These are phyloP conservation scores for Himalopsyche kuldschensis DNA, from an alignment of 2,888 invertebrate genomes.

Conservation along the genomic window DNA sequence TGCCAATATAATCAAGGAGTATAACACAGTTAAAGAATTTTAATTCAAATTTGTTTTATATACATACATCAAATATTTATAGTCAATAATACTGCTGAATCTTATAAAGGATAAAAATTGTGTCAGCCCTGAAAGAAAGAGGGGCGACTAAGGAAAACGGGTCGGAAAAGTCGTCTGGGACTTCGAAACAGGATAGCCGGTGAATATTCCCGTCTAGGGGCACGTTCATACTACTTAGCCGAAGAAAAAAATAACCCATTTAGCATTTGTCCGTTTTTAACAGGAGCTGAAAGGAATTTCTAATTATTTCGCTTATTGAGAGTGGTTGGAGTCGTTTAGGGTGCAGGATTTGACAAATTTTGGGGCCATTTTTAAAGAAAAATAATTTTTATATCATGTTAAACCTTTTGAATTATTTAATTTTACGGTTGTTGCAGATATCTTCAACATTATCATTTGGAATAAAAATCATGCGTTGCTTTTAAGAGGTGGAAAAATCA, in stretches of 20 bases:
- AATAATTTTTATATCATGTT: no score
- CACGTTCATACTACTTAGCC: slow-evolving; percentile 20
- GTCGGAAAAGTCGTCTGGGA: neutral
- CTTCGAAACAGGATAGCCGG: neutral
- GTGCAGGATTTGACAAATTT: neutral
- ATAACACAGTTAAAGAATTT: no score
- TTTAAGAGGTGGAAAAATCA: no score
- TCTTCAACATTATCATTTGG: no score
- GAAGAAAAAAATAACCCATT: slow-evolving; percentile 36
- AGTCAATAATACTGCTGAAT: no score
- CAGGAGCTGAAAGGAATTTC: slow-evolving; percentile 13
- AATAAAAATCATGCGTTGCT: no score
- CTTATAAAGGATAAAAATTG: neutral
- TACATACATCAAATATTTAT: no score
- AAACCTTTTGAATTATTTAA: no score
- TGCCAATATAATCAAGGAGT: no score
- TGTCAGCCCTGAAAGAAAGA: neutral
- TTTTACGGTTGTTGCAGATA: no score
- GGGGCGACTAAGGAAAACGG: neutral
- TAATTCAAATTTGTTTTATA: no score
- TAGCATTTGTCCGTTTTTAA: slow-evolving; percentile 28
- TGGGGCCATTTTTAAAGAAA: neutral
- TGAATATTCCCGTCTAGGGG: slow-evolving; percentile 1
- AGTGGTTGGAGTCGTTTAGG: neutral
- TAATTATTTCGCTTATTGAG: slow-evolving; percentile 10